Evolutionary conservation across 2,113 vertebrate species (phyloP), one percentile per base, ranked within the genome.

Genomic region (Fregata magnificens): DNA sequence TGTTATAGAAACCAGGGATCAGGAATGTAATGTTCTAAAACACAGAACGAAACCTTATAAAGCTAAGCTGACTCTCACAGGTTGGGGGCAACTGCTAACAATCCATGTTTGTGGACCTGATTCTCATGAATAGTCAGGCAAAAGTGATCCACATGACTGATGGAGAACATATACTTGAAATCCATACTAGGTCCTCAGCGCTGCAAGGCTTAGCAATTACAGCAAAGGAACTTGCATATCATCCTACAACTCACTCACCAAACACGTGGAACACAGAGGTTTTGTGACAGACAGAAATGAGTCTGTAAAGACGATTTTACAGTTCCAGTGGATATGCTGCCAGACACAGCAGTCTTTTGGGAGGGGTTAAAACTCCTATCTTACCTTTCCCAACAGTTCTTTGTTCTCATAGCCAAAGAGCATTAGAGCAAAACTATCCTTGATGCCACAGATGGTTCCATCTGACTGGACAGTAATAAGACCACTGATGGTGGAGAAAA

Each of bases 1-100:
- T 97, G 62, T 98, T 98, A 91, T 98, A 99, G 98, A 99, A 99
- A 70, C 98, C 98, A 42, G 99, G 99, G 86, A 99, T 99, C 97
- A 99, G 98, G 96, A 99, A 99, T 22, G 98, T 99, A 90, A 99
- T 98, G 45, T 97, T 99, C 99, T 99, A 96, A 50, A 96, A 97
- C 61, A 88, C 31, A 97, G 71, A 44, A 62, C 0, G 0, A 82
- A 80, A 44, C 17, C 36, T 78, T 69, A 50, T 62, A 63, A 96
- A 83, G 26, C 65, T 19, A 34, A 42, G 14, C 5, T 63, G 92
- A 1, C 13, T 61, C 53, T 72, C 44, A 53, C n/a, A 84, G 56
- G n/a, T 6, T 56, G 47, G 13, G 31, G 50, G 56, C 20, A 69
- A 91, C 90, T 17, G 40, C 34, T 59, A 62, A 66, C 66, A 88